Evolutionary conservation across 2,888 invertebrate genomes (phyloP).

Genomic region (Zaprionus bogoriensis): DNA sequence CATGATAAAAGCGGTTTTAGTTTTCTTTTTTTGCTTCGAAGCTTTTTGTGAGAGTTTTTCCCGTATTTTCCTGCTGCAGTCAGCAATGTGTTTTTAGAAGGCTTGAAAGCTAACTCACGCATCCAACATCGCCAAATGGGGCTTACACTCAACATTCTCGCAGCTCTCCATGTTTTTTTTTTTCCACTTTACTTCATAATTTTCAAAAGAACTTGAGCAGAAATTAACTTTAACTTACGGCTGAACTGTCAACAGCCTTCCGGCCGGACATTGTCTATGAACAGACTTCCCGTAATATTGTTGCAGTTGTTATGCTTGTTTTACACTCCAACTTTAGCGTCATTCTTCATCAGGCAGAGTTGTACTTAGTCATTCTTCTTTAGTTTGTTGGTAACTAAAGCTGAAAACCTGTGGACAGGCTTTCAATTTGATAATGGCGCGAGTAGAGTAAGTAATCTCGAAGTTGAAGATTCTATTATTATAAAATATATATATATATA

Average conservation of each 20-base stretch:
- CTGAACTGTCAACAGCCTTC: not conserved
- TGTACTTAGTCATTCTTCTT: not conserved
- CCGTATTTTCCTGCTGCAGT: not conserved
- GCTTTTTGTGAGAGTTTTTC: not conserved
- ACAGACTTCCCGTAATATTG: not conserved
- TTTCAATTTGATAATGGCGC: constrained; percentile 35
- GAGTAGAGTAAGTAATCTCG: constrained; percentile 8
- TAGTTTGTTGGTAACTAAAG: constrained; percentile 8
- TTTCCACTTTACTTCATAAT: too few relatives aligned
- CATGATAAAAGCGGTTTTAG: constrained; percentile 63
- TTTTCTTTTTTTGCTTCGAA: constrained; percentile 37
- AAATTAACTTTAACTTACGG: not conserved
- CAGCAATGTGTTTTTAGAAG: not conserved
- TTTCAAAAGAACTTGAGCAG: not conserved
- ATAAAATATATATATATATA: not conserved
- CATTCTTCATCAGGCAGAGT: constrained; percentile 3
- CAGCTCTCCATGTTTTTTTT: not conserved
- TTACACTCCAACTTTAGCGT: constrained; percentile 24
- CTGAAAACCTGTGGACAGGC: constrained; percentile 9
- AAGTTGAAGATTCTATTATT: too few relatives aligned
- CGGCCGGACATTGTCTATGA: not conserved
- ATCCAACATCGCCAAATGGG: not conserved
- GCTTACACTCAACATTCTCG: not conserved
- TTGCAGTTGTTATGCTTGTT: constrained; percentile 13
- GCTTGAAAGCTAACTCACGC: not conserved